Evolutionary conservation across 1,140 invertebrate genomes (phyloP).

Genomic region (Microplitis mediator): DNA sequence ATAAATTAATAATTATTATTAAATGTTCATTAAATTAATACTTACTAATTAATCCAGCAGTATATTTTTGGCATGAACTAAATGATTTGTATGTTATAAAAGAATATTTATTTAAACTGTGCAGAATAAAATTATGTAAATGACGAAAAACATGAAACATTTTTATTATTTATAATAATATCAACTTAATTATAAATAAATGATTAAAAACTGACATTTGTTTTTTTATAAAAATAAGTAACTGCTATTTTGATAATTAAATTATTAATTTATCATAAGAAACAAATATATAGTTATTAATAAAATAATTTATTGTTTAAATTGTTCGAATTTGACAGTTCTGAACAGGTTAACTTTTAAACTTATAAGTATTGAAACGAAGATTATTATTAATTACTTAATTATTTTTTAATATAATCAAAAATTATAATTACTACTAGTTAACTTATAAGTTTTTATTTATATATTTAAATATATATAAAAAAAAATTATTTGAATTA

Average conservation of each 20-base stretch:
- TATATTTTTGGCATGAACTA: slow-evolving; percentile 31
- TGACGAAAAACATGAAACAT: slow-evolving; percentile 30
- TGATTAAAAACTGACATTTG: neutral
- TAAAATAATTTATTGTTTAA: neutral
- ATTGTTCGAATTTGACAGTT: too few relatives aligned
- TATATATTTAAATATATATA: neutral
- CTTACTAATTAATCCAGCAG: slow-evolving; percentile 55
- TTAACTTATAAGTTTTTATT: neutral
- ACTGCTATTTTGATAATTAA: too few relatives aligned
- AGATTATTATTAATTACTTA: too few relatives aligned
- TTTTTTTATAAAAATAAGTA: neutral
- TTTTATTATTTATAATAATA: neutral
- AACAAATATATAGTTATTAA: neutral
- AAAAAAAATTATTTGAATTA: neutral
- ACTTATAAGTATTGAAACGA: too few relatives aligned
- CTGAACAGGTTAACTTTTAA: too few relatives aligned
- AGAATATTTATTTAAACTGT: slow-evolving; percentile 9
- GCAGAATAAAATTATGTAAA: slow-evolving; percentile 14
- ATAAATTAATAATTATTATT: slow-evolving; percentile 17
- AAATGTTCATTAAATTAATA: slow-evolving; percentile 1
- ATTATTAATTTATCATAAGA: too few relatives aligned
- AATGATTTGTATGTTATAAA: slow-evolving; percentile 19
- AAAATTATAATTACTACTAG: too few relatives aligned
- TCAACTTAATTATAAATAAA: neutral
- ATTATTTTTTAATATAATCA: too few relatives aligned